Evolutionary conservation across 2,888 invertebrate species (phyloP), one percentile per base, ranked within the genome.

Genomic region (Thecocarcelia acutangulata): DNA sequence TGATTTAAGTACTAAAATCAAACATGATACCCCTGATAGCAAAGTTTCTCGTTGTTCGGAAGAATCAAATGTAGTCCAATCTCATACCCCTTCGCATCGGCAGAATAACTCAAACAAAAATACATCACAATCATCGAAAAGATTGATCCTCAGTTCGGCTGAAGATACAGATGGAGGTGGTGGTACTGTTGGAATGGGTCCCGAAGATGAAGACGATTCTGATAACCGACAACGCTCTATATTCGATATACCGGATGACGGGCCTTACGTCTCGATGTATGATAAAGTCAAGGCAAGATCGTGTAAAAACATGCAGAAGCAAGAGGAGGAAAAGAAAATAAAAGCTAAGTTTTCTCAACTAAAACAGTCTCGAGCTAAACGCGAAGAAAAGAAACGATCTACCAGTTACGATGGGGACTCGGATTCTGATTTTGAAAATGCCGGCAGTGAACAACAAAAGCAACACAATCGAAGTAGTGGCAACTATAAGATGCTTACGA

Each of bases 251-350:
- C 94, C 96, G 54, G 95, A 96, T 88, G 90, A 90, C 9, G 97
- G 95, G 79, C 97, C 97, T 0, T 97, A 97, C 88, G 96, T 97
- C 80, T 98, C 98, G 11, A 98, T 98, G 98, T 98, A 98, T 90
- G 98, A 98, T 89, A 98, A 98, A 91, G 97, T 97, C 0, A 97
- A 97, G 90, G 97, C 97, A 3, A 93, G 97, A 48, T 97, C 97
- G 24, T 97, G 97, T 87, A 97, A 97, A 90, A 97, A 97, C 89
- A 96, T 97, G 95, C 96, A 97, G 89, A 97, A 97, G 88, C 94
- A 96, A 88, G 96, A 96, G 88, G 97, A 97, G 90, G 96, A 97
- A 90, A 96, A 96, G 88, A 97, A 97, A 88, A 94, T 96, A 68
- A 96, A 97, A 90, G 97, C 97, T 9, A 97, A 97, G 90, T 97